A percentile compares a stretch with the other conserved stretches of the same genome.
Evolutionary conservation across 1,140 invertebrate genomes (phyloP).

Genomic region (Drosophila triauraria): DNA sequence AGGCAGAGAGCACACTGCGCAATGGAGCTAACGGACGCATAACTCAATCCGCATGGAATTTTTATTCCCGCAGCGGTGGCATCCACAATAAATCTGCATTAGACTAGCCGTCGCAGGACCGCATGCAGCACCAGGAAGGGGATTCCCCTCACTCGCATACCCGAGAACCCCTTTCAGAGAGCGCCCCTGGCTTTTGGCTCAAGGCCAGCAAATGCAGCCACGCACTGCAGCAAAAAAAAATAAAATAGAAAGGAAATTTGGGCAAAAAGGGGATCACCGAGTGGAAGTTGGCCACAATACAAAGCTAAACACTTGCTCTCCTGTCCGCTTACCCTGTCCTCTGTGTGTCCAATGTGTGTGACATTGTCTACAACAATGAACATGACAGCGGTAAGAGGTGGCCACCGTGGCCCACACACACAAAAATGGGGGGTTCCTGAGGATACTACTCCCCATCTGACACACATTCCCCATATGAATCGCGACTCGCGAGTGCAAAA

Average conservation of each 20-base stretch:
- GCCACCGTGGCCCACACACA: neutral
- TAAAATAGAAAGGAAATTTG: neutral
- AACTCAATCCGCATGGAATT: conserved; percentile 83
- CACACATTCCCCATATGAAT: conserved; percentile 33
- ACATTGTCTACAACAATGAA: conserved; percentile 54
- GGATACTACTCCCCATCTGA: conserved; percentile 19
- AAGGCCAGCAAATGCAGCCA: conserved; percentile 60
- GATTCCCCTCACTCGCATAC: neutral
- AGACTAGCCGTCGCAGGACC: conserved; percentile 46
- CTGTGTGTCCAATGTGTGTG: conserved; percentile 35
- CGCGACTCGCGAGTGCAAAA: conserved; percentile 29
- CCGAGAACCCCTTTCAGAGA: neutral
- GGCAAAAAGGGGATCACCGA: conserved; percentile 21
- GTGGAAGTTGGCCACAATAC: conserved; percentile 48
- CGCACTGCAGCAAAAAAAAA: conserved; percentile 54
- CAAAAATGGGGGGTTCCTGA: neutral
- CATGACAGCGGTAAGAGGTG: conserved; percentile 9
- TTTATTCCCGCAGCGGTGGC: conserved; percentile 82
- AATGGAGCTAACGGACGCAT: conserved; percentile 80
- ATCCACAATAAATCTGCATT: conserved; percentile 83
- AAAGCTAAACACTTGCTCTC: conserved; percentile 60
- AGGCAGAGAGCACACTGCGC: conserved; percentile 27
- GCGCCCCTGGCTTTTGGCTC: conserved; percentile 50
- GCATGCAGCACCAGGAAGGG: conserved; percentile 13
- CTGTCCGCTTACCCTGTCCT: conserved; percentile 21